These are phyloP conservation scores for Catostylus mosaicus DNA, from an alignment of 30 jellyfish, hydroid and myxozoan genomes.

Conservation along the genomic window DNA sequence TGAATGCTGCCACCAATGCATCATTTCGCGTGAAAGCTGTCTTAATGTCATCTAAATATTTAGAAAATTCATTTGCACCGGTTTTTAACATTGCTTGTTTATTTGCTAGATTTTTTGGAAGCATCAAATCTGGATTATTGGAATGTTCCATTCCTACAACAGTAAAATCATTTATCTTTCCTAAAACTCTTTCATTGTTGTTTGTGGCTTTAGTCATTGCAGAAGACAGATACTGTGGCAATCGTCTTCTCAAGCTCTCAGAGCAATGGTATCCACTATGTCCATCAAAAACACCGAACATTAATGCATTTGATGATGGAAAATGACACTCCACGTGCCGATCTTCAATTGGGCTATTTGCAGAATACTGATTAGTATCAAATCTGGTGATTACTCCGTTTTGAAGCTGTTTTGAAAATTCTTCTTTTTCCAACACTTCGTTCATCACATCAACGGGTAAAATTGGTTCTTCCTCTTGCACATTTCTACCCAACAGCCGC, in stretches of 20 bases:
- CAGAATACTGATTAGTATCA: conserved; percentile 87
- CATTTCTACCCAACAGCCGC: conserved; percentile 9
- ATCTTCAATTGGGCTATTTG: conserved; percentile 95
- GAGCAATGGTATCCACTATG: conserved; percentile 99
- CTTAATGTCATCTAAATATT: background rate
- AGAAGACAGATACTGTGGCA: conserved; percentile 79
- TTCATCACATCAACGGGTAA: conserved; percentile 39
- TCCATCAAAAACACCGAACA: conserved; percentile 97
- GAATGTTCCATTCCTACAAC: conserved; percentile 60
- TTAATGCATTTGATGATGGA: conserved; percentile 31
- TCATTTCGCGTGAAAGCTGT: conserved; percentile 34
- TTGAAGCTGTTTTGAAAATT: conserved; percentile 30
- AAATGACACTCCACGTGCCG: conserved; percentile 91
- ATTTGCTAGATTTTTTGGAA: conserved; percentile 67
- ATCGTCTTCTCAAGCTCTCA: conserved; percentile 71
- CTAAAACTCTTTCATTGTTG: background rate
- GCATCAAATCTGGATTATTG: conserved; percentile 40
- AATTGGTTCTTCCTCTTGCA: conserved; percentile 25
- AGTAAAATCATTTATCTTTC: background rate
- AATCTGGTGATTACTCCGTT: conserved; percentile 74
- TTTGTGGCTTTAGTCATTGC: conserved; percentile 40
- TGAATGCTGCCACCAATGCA: conserved; percentile 57
- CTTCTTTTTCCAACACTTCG: conserved; percentile 35
- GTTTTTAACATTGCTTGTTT: conserved; percentile 72
- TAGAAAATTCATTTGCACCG: conserved; percentile 63